A percentile compares a stretch with the other conserved stretches of the same genome.
These are phyloP conservation scores for Cheilosia soror DNA, from an alignment of 2,888 invertebrate species.

Conservation along the genomic window DNA sequence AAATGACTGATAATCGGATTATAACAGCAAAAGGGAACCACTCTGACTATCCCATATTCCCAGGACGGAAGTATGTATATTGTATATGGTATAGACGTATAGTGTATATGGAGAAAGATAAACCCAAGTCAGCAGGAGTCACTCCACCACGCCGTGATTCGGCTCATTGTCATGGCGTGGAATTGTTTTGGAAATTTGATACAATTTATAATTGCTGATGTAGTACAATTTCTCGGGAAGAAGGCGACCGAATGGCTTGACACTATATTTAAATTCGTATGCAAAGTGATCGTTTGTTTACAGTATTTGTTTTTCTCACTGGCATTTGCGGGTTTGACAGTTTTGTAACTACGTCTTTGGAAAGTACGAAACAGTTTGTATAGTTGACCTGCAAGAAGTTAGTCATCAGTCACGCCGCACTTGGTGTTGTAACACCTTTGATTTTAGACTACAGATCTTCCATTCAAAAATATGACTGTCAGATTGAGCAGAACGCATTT, in stretches of 20 bases:
- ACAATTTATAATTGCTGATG: constrained; percentile 63
- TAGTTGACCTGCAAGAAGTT: no score
- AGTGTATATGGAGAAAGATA: constrained; percentile 23
- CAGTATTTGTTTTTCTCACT: no score
- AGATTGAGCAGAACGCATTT: neutral
- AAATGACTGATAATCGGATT: constrained; percentile 66
- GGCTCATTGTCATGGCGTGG: constrained; percentile 24
- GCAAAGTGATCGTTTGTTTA: neutral
- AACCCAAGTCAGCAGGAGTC: constrained; percentile 35
- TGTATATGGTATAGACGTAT: no score
- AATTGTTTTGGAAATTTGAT: constrained; percentile 46
- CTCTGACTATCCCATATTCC: constrained; percentile 18
- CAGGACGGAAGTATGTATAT: constrained; percentile 20
- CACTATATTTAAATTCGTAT: neutral
- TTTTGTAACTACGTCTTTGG: no score
- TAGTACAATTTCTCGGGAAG: constrained; percentile 56
- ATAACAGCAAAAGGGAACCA: constrained; percentile 18
- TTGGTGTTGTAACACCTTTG: no score
- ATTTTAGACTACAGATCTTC: no score
- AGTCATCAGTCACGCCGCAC: no score
- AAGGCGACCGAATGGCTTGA: neutral
- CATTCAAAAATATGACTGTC: no score
- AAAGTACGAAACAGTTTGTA: no score
- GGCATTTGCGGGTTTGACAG: no score
- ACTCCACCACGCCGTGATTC: constrained; percentile 23